Evolutionary conservation across 2,797 vertebrate species (phyloP).

Genomic region (Pampus argenteus): DNA sequence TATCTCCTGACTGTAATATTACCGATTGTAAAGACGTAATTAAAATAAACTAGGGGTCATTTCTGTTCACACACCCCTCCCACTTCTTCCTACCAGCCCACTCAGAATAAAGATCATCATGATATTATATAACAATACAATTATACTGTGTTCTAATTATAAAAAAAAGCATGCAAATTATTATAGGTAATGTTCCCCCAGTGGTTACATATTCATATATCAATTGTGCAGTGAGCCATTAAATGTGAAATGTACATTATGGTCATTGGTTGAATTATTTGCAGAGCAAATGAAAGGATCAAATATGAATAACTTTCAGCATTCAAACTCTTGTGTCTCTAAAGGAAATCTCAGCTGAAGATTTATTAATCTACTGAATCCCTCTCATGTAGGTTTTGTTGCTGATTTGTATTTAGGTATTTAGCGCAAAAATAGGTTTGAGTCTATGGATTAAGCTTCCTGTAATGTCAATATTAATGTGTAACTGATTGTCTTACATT

Average conservation of each 20-base stretch:
- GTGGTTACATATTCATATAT: slow-evolving; percentile 17
- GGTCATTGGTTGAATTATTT: background rate
- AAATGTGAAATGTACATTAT: slow-evolving; percentile 11
- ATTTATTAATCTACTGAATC: background rate
- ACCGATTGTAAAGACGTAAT: background rate
- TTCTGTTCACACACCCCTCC: slow-evolving; percentile 3
- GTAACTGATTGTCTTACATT: background rate
- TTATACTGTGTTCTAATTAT: slow-evolving; percentile 22
- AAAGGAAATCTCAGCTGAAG: background rate
- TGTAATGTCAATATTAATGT: background rate
- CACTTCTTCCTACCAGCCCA: slow-evolving; percentile 9
- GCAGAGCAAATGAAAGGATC: background rate
- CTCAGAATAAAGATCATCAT: slow-evolving; percentile 15
- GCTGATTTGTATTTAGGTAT: background rate
- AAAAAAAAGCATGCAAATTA: slow-evolving; percentile 12
- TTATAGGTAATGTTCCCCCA: background rate
- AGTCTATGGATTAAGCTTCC: background rate
- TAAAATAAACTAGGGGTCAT: background rate
- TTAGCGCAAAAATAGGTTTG: background rate
- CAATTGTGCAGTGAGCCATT: background rate
- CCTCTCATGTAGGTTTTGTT: too few relatives aligned
- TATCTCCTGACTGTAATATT: background rate
- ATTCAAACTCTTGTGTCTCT: background rate
- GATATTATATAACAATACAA: slow-evolving; percentile 22
- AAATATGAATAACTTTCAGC: slow-evolving; percentile 4